Conservation (phyloP, 1,140 invertebrate genomes). For the Coenobita brevimanus region DNA sequence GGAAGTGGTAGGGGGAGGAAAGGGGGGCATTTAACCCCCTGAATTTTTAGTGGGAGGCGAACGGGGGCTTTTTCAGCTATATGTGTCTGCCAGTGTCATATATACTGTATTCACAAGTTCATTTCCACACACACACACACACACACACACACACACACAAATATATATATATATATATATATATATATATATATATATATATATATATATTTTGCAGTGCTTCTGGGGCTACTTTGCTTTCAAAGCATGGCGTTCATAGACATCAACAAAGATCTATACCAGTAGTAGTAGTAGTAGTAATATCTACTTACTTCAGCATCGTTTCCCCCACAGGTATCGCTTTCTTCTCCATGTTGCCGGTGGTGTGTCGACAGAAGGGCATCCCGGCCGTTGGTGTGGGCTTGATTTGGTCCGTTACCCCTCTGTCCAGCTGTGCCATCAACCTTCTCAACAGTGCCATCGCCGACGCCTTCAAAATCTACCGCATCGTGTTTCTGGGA, state of each 20-base stretch:
- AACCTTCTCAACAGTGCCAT: constrained; percentile 23
- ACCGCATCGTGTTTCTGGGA: constrained; percentile 41
- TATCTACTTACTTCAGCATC: neutral
- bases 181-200: neutral
- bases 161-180: neutral
- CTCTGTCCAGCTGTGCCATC: constrained; percentile 35
- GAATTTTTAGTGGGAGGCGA: too few species aligned
- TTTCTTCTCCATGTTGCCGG: constrained; percentile 45
- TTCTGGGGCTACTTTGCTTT: neutral
- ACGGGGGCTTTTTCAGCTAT: too few species aligned
- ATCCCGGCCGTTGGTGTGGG: constrained; percentile 54
- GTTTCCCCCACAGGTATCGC: constrained; percentile 45
- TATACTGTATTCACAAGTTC: neutral
- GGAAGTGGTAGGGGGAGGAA: too few species aligned
- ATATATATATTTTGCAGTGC: too few species aligned
- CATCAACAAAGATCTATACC: neutral
- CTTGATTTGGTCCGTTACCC: constrained; percentile 47
- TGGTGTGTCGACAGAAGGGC: constrained; percentile 52
- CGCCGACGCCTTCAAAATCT: constrained; percentile 55
- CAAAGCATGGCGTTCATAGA: too few species aligned
- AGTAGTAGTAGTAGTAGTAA: neutral
- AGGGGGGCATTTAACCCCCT: too few species aligned
- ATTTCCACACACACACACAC: too few species aligned
- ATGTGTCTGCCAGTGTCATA: neutral
- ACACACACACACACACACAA: too few species aligned